Conservation (phyloP, 1,140 invertebrate genomes). For the Papilio machaon region DNA sequence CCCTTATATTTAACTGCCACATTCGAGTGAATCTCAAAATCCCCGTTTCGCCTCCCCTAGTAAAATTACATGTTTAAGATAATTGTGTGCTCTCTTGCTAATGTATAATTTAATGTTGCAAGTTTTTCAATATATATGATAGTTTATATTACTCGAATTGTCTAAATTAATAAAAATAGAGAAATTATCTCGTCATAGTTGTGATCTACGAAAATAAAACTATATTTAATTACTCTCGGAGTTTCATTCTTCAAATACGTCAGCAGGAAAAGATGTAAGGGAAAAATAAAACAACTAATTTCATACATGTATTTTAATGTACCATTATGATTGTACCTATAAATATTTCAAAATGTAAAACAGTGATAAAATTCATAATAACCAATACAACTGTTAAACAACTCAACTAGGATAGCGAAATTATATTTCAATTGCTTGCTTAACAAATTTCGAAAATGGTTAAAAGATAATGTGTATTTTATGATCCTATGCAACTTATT, state of each 20-base stretch:
- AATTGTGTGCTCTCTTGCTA: not conserved
- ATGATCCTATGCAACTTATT: conserved; percentile 46
- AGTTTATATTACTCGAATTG: not conserved
- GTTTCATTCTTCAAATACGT: not conserved
- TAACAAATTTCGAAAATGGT: conserved; percentile 58
- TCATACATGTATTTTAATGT: conserved; percentile 81
- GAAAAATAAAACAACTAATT: conserved; percentile 66
- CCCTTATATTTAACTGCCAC: too few species aligned
- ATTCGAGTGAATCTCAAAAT: too few species aligned
- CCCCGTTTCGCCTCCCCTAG: too few species aligned
- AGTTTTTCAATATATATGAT: not conserved
- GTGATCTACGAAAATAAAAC: not conserved
- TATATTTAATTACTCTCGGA: conserved; percentile 1
- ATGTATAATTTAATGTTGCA: not conserved
- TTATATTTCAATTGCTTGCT: conserved; percentile 64
- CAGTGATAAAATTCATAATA: conserved; percentile 83
- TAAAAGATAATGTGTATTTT: conserved; percentile 40
- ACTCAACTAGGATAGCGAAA: conserved; percentile 70
- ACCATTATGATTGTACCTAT: conserved; percentile 81
- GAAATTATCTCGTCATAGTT: conserved; percentile 4
- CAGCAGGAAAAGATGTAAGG: conserved; percentile 31
- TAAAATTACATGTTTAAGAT: not conserved
- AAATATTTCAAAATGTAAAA: conserved; percentile 84
- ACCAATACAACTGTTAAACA: conserved; percentile 75
- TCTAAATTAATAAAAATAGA: conserved; percentile 1